Evolutionary conservation across 2,888 invertebrate genomes (phyloP).

Genomic region (Nomada lathburiana): DNA sequence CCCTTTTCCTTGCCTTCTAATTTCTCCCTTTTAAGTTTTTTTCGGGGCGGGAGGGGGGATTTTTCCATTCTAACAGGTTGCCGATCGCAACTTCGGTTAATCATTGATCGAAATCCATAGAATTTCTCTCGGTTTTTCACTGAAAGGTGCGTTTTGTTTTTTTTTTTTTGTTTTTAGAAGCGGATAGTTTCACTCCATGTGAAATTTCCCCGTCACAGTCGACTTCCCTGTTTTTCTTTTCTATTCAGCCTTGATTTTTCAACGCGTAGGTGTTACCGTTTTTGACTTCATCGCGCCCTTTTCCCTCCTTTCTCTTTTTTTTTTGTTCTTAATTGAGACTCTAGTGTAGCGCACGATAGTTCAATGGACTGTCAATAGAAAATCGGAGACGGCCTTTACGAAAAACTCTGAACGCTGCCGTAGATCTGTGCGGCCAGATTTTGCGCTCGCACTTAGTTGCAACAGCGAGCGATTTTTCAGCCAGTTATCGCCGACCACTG

Average conservation of each 20-base stretch:
- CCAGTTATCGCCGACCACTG: not conserved
- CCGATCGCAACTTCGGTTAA: constrained; percentile 19
- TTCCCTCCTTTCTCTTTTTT: not conserved
- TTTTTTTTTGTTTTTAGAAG: too few relatives aligned
- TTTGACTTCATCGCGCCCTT: too few relatives aligned
- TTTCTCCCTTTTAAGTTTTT: constrained; percentile 4
- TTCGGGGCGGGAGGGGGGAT: too few relatives aligned
- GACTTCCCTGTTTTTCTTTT: not conserved
- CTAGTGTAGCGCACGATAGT: constrained; percentile 11
- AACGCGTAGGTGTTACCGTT: not conserved
- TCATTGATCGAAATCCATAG: not conserved
- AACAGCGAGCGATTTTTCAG: not conserved
- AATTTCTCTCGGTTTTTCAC: too few relatives aligned
- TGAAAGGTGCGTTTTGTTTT: too few relatives aligned
- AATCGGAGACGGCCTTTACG: constrained; percentile 72
- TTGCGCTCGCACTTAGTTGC: too few relatives aligned
- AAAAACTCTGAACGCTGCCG: too few relatives aligned
- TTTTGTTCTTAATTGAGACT: not conserved
- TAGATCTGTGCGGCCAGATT: too few relatives aligned
- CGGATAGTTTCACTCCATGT: not conserved
- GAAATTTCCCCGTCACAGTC: constrained; percentile 7
- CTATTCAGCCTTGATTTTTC: not conserved
- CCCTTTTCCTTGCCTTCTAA: not conserved
- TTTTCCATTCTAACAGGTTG: not conserved
- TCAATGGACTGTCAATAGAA: constrained; percentile 64